Evolutionary conservation across 2,113 vertebrate genomes (phyloP).

Genomic region (Cephalopholis sonnerati): DNA sequence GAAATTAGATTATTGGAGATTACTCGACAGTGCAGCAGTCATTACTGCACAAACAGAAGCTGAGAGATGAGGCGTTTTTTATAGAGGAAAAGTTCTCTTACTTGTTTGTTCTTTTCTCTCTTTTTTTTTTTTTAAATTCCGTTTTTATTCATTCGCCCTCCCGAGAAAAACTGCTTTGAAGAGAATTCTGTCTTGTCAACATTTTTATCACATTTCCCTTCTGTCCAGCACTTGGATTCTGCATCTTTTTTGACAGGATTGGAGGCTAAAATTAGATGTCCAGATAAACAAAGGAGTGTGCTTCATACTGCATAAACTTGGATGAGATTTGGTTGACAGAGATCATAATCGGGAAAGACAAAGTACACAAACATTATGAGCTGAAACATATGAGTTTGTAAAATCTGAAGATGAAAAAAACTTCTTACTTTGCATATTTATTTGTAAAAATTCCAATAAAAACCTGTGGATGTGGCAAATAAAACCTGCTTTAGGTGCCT

Average conservation of each 20-base stretch:
- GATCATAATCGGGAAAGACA: neutral
- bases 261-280: neutral
- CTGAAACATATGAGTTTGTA: neutral
- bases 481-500: neutral
- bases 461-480: neutral
- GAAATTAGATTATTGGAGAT: neutral
- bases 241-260: neutral
- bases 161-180: constrained; percentile 1
- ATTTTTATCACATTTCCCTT: neutral
- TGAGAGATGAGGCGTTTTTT: neutral
- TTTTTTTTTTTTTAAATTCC: neutral
- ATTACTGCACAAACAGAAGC: constrained; percentile 3
- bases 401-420: neutral
- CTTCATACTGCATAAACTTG: neutral
- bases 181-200: neutral
- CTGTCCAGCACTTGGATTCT: neutral
- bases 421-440: neutral
- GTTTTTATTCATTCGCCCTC: neutral
- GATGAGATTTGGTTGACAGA: neutral
- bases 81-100: neutral
- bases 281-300: neutral
- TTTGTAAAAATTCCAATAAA: neutral
- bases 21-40: neutral
- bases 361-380: neutral
- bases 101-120: neutral